phyloP scores from a whole-genome alignment of 2,797 vertebrate genomes.

The Steatocranus sp. region DNA sequence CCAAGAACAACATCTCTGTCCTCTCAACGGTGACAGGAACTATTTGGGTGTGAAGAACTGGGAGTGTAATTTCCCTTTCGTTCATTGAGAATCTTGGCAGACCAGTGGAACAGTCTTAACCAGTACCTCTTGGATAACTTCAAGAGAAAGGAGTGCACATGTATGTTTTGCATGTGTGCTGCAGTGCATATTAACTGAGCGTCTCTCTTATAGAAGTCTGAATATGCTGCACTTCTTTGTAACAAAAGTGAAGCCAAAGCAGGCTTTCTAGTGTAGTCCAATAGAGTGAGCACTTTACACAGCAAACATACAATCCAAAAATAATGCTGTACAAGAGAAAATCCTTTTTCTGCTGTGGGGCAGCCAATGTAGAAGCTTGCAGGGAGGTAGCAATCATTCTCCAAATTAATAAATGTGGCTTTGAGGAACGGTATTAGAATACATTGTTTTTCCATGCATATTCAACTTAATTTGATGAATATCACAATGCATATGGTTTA shows the following conservation, averaged over 20 bases:
- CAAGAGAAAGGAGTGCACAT: background rate
- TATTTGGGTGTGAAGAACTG: conserved; percentile 43
- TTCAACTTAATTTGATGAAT: background rate
- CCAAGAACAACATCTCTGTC: conserved; percentile 48
- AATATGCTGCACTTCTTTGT: background rate
- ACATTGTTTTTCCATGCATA: background rate
- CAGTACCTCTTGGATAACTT: conserved; percentile 1
- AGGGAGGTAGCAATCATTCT: background rate
- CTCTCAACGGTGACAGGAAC: conserved; percentile 37
- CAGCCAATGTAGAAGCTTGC: background rate
- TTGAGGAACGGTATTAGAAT: background rate
- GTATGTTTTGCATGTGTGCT: conserved; percentile 1
- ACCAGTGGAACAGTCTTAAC: background rate
- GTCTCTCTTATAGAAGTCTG: background rate
- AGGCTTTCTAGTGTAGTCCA: background rate
- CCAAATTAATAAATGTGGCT: background rate
- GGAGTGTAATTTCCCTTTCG: conserved; percentile 22
- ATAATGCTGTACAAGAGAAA: background rate
- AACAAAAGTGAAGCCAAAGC: background rate
- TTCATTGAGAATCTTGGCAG: conserved; percentile 46
- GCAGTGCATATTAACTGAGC: conserved; percentile 3
- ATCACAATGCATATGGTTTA: background rate
- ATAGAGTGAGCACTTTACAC: background rate
- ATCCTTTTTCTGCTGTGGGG: background rate
- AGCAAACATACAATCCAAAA: background rate